Evolutionary conservation across 2,797 vertebrate genomes (phyloP).

Genomic region (Oophaga sylvatica): DNA sequence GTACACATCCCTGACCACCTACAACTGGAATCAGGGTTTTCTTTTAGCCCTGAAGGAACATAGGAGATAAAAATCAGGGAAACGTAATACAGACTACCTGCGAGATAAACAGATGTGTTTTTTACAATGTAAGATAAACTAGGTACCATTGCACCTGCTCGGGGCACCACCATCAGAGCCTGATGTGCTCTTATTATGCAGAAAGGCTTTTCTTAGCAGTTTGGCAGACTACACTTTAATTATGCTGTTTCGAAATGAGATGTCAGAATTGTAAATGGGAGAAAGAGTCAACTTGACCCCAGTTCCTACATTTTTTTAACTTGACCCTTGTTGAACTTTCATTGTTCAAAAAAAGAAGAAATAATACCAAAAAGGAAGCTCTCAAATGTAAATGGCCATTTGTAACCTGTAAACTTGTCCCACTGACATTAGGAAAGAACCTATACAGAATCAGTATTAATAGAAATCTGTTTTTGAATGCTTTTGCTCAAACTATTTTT

Average conservation of each 20-base stretch:
- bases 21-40: constrained; percentile 56
- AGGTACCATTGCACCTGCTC: constrained; percentile 71
- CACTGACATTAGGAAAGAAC: neutral
- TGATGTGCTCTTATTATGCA: constrained; percentile 22
- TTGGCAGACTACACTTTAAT: constrained; percentile 46
- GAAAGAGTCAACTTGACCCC: constrained; percentile 50
- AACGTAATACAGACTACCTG: constrained; percentile 77
- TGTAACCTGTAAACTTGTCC: constrained; percentile 25
- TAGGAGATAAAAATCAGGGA: constrained; percentile 79
- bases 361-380: constrained; percentile 51
- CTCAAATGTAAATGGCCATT: constrained; percentile 14
- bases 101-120: constrained; percentile 83
- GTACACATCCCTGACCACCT: constrained; percentile 61
- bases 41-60: constrained; percentile 48
- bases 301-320: constrained; percentile 46
- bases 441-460: neutral
- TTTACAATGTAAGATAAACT: constrained; percentile 78
- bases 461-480: neutral
- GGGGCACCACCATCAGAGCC: constrained; percentile 37
- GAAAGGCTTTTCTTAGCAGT: constrained; percentile 39
- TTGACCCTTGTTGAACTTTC: constrained; percentile 52
- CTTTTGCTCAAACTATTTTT: neutral
- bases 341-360: neutral
- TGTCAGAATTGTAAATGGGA: constrained; percentile 54
- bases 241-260: constrained; percentile 47